These are phyloP conservation scores for Enteromius anoplus DNA, from an alignment of 2,797 vertebrate species.

Conservation along the genomic window DNA sequence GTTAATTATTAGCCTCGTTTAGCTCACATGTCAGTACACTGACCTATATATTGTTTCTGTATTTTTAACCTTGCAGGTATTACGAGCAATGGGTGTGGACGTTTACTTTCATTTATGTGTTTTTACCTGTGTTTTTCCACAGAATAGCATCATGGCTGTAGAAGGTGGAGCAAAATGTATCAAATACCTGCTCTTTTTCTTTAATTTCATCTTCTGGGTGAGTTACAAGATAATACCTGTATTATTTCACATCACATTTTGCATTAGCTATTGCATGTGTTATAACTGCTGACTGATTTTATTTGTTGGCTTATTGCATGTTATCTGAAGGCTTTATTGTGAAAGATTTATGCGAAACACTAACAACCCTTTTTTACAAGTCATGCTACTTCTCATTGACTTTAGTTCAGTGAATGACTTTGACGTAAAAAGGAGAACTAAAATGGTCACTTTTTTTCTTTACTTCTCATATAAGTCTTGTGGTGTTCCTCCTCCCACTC, in stretches of 20 bases:
- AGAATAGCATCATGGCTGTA: slow-evolving; percentile 80
- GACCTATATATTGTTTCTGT: not conserved
- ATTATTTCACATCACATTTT: not conserved
- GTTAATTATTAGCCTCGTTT: slow-evolving; percentile 1
- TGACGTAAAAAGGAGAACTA: not conserved
- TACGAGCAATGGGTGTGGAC: not conserved
- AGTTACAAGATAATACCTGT: slow-evolving; percentile 65
- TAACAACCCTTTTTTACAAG: not conserved
- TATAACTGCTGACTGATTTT: slow-evolving; percentile 8
- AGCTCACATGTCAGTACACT: not conserved
- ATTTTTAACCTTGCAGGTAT: not conserved
- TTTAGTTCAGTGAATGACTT: not conserved
- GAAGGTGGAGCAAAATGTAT: slow-evolving; percentile 87
- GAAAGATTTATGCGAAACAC: not conserved
- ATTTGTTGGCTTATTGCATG: slow-evolving; percentile 5
- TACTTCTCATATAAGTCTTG: not conserved
- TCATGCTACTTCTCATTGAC: not conserved
- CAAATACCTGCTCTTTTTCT: slow-evolving; percentile 85
- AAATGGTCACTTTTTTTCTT: not conserved
- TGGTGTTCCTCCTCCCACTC: not conserved
- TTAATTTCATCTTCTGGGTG: slow-evolving; percentile 90
- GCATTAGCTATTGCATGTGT: not conserved
- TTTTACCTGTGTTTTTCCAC: slow-evolving; percentile 29
- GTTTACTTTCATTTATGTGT: not conserved
- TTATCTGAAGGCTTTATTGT: not conserved